These are phyloP conservation scores for Anser cygnoides DNA, from an alignment of 2,113 vertebrate genomes.

Conservation along the genomic window DNA sequence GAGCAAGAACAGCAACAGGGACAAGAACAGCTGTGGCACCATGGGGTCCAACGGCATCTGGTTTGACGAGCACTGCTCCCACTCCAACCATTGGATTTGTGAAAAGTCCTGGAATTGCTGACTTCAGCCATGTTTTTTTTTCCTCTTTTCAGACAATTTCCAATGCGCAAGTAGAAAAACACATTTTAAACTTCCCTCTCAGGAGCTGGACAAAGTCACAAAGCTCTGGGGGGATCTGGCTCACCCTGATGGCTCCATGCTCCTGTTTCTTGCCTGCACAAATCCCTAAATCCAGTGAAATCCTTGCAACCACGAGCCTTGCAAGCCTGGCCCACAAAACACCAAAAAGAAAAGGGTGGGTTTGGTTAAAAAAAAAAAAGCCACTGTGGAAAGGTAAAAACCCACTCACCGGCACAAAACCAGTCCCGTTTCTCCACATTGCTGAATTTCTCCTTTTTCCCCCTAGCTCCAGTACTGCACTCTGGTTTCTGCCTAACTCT, in stretches of 20 bases:
- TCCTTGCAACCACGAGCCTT: no score
- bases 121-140: fast-evolving
- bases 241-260: neutral
- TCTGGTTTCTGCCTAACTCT: fast-evolving
- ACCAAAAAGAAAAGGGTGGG: neutral
- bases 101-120: conserved; percentile 14
- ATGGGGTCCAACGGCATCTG: neutral
- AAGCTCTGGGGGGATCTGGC: fast-evolving
- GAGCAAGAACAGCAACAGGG: neutral
- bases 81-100: neutral
- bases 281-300: neutral
- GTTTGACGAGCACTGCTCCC: neutral
- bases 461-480: neutral
- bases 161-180: fast-evolving
- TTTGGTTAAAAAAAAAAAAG: neutral
- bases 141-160: fast-evolving
- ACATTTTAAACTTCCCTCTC: neutral
- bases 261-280: neutral
- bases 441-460: neutral
- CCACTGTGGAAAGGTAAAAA: fast-evolving
- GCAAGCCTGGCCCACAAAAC: fast-evolving
- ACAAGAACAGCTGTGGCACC: neutral
- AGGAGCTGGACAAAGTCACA: neutral
- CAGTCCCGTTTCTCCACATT: fast-evolving
- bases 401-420: neutral